phyloP scores from a whole-genome alignment of 2,113 vertebrate species.

The Psilopsiagon aymara region DNA sequence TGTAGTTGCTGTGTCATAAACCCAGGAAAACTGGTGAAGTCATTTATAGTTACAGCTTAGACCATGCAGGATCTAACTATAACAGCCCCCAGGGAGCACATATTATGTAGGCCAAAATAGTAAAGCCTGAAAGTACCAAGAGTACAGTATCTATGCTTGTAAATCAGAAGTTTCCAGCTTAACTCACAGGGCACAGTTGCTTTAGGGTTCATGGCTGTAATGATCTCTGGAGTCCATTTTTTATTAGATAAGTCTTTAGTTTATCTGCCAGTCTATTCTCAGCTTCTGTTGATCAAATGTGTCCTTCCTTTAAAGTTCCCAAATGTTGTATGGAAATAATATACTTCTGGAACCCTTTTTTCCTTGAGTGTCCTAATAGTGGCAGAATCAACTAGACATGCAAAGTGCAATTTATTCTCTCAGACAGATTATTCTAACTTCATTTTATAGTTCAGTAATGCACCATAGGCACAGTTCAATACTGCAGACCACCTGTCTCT shows the following conservation, averaged over 20 bases:
- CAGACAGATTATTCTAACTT: neutral
- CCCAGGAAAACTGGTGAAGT: neutral
- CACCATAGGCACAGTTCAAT: neutral
- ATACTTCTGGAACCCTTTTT: neutral
- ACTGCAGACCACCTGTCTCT: neutral
- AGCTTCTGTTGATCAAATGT: neutral
- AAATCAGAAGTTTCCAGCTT: neutral
- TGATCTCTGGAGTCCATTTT: neutral
- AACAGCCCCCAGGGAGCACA: neutral
- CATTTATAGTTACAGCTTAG: neutral
- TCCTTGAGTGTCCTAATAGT: neutral
- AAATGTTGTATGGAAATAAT: no score
- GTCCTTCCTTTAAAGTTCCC: neutral
- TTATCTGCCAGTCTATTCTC: neutral
- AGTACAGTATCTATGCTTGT: neutral
- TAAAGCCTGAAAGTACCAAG: neutral
- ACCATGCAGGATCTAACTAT: neutral
- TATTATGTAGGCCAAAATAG: neutral
- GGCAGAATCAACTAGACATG: neutral
- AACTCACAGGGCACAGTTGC: neutral
- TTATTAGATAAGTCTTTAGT: neutral
- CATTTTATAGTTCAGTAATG: neutral
- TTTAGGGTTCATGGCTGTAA: neutral
- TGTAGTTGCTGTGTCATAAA: neutral
- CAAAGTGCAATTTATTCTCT: neutral